These are phyloP conservation scores for Fissipunctia ypsillon DNA, from an alignment of 2,888 invertebrate species.

Conservation along the genomic window DNA sequence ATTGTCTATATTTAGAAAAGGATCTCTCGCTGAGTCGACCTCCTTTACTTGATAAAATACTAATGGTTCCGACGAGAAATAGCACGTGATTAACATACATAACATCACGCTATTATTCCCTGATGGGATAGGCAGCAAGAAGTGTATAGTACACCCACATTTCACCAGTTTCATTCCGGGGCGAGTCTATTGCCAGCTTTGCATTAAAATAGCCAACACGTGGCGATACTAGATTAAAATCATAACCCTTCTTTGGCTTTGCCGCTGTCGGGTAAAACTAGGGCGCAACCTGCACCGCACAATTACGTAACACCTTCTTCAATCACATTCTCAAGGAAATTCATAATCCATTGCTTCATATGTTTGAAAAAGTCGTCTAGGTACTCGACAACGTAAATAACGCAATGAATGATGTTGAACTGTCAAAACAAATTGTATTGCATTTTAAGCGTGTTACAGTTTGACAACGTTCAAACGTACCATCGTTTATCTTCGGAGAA, in stretches of 20 bases:
- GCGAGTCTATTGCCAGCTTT: too few species aligned
- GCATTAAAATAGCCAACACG: too few species aligned
- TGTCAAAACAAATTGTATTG: neutral
- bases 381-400: neutral
- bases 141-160: neutral
- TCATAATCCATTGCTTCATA: too few species aligned
- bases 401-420: neutral
- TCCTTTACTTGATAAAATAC: constrained; percentile 24
- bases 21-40: constrained; percentile 17
- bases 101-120: too few species aligned
- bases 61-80: neutral
- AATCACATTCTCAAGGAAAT: neutral
- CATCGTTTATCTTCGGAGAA: too few species aligned
- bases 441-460: too few species aligned
- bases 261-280: too few species aligned
- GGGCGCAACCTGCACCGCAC: too few species aligned
- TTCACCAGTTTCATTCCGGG: neutral
- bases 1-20: constrained; percentile 35
- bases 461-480: too few species aligned
- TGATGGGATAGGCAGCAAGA: neutral
- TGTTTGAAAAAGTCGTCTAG: neutral
- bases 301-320: too few species aligned
- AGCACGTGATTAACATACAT: neutral
- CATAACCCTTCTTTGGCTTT: neutral
- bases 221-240: neutral